These are phyloP conservation scores for Ypsolopha sequella DNA, from an alignment of 2,888 invertebrate genomes.

Conservation along the genomic window DNA sequence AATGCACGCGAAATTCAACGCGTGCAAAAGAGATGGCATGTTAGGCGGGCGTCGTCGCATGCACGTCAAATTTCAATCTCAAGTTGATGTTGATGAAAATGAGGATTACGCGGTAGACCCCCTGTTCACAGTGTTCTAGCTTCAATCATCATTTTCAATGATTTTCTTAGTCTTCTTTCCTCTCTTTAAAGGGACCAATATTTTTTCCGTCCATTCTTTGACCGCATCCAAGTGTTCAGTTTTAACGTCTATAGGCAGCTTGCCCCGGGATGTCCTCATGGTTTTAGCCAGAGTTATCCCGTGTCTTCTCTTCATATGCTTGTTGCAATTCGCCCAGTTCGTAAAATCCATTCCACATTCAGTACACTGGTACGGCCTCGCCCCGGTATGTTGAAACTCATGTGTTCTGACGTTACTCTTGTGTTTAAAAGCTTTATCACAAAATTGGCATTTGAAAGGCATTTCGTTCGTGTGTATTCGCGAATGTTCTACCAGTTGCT, in stretches of 20 bases:
- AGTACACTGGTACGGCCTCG: constrained; percentile 73
- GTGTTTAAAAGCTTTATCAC: constrained; percentile 74
- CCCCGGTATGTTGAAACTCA: constrained; percentile 70
- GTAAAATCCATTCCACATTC: constrained; percentile 73
- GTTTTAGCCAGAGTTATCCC: constrained; percentile 26
- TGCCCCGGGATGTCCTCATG: constrained; percentile 28
- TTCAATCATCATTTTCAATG: too few species aligned
- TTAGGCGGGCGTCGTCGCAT: too few species aligned
- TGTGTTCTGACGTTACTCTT: constrained; percentile 75
- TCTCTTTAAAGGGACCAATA: background rate
- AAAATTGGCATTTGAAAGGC: constrained; percentile 76
- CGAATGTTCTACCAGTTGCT: constrained; percentile 73
- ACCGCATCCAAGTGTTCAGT: background rate
- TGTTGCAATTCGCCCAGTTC: constrained; percentile 79
- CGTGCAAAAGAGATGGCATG: too few species aligned
- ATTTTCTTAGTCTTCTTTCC: background rate
- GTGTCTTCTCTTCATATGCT: constrained; percentile 76
- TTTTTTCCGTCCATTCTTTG: background rate
- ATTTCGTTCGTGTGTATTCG: constrained; percentile 76
- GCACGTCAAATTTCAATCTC: too few species aligned
- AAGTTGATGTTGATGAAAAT: too few species aligned
- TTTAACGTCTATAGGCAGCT: background rate
- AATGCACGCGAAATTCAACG: too few species aligned
- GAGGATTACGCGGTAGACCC: too few species aligned
- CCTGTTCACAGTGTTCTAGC: too few species aligned